Base-by-base conservation (phyloP, 2,888 invertebrate species). In the Marronus borbonicus region DNA sequence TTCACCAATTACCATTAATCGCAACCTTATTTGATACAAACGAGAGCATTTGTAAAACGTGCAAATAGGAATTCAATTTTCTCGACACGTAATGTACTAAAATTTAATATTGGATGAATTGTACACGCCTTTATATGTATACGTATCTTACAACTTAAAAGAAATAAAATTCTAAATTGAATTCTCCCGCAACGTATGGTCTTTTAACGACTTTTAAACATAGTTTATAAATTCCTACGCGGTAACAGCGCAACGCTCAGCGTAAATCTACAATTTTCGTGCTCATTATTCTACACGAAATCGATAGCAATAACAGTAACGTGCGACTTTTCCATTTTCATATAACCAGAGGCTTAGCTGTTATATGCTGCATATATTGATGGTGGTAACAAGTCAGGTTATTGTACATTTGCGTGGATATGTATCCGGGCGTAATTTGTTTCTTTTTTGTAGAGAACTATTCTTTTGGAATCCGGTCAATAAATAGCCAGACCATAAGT, bases 251-350 rank as follows among this genome's bases (percentile, higher is more conserved):
- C 17, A 55, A 55, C 3, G 3, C 14, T 55, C 4, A n/a, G 55
- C 55, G n/a, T n/a, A 55, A 17, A 55, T 55, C 17, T 55, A 17
- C 55, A 55, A 55, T 55, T 55, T 55, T 55, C 55, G 55, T 55
- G 1, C 17, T 55, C 55, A 55, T 55, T 55, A 55, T 55, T 14
- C 55, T n/a, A 55, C 55, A 55, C 14, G 55, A 55, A 55, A 17
- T 55, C 5, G n/a, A 55, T 12, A 12, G 12, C 44, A 12, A 44
- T 44, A 44, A 12, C 44, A 44, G 8, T 44, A 44, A 44, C 5
- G 8, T 44, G 14, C 2, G 7, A 17, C n/a, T 55, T 55, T 55
- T 55, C 55, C 55, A 17, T 55, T 17, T 55, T 17, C 55, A 55
- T 55, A 55, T 55, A 17, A 55, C 17, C 1, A 1, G 39, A 8